A percentile compares a stretch with the other conserved stretches of the same genome.
phyloP scores from a whole-genome alignment of 2,113 vertebrate species.

The Hippolais icterina region DNA sequence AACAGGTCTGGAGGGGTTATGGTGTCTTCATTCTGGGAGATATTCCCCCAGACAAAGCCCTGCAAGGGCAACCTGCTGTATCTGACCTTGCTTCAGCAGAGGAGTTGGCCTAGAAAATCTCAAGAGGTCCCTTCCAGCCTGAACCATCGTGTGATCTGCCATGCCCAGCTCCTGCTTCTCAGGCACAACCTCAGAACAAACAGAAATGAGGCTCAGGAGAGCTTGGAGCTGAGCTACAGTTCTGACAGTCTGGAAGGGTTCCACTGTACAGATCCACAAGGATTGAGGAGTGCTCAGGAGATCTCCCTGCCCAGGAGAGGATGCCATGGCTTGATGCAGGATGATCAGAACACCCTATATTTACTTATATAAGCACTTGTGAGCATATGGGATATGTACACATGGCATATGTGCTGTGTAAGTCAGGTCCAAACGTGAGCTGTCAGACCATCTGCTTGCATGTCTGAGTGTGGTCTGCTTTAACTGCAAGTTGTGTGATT shows the following conservation, averaged over 20 bases:
- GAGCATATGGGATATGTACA: not conserved
- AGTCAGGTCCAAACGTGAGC: not conserved
- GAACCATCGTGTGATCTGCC: not conserved
- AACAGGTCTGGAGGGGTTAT: not conserved
- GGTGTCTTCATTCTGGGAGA: not conserved
- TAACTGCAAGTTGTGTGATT: not conserved
- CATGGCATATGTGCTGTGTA: not conserved
- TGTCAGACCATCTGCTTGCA: not conserved
- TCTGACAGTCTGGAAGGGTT: not conserved
- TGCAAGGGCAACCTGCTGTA: not conserved
- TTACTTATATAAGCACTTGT: fast-evolving
- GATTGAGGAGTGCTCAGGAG: not conserved
- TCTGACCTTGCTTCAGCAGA: not conserved
- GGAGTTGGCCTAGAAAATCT: not conserved
- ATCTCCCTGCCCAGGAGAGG: not conserved
- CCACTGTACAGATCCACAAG: not conserved
- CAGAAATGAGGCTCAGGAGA: not conserved
- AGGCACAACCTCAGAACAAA: not conserved
- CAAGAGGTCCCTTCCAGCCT: not conserved
- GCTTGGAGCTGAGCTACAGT: not conserved
- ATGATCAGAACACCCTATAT: not conserved
- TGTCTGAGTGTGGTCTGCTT: not conserved
- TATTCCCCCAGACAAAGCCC: not conserved
- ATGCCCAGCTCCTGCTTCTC: not conserved
- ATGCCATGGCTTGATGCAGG: not conserved